Conservation (phyloP, 2,797 vertebrate species). For the Liasis olivaceus region DNA sequence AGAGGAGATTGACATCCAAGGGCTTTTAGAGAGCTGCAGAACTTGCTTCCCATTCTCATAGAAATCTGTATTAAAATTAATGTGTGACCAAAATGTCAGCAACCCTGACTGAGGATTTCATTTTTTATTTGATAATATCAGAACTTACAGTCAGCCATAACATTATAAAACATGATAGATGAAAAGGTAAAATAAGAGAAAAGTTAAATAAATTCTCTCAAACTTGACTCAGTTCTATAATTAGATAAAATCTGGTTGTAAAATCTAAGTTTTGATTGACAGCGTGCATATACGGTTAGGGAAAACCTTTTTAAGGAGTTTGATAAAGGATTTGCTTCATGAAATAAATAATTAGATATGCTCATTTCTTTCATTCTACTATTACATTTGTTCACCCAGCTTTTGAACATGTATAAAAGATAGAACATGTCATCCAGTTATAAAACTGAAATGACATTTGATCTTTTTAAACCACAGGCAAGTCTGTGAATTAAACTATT, state of each 20-base stretch:
- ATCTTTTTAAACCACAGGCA: background rate
- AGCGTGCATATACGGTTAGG: background rate
- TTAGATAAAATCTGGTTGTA: background rate
- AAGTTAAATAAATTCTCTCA: background rate
- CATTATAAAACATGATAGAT: background rate
- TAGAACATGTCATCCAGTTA: background rate
- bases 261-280: background rate
- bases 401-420: background rate
- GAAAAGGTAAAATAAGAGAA: background rate
- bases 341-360: background rate
- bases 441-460: background rate
- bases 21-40: conserved; percentile 55
- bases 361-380: background rate
- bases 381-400: background rate
- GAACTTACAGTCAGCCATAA: conserved; percentile 26
- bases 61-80: conserved; percentile 47
- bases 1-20: conserved; percentile 54
- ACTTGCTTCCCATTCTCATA: conserved; percentile 35
- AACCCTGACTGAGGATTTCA: conserved; percentile 25
- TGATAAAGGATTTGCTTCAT: background rate
- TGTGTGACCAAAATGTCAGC: conserved; percentile 43
- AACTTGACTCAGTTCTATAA: background rate
- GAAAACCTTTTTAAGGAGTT: background rate
- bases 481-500: background rate
- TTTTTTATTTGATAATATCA: conserved; percentile 14